phyloP scores from a whole-genome alignment of 1,140 invertebrate species.

The Solenopsis invicta region DNA sequence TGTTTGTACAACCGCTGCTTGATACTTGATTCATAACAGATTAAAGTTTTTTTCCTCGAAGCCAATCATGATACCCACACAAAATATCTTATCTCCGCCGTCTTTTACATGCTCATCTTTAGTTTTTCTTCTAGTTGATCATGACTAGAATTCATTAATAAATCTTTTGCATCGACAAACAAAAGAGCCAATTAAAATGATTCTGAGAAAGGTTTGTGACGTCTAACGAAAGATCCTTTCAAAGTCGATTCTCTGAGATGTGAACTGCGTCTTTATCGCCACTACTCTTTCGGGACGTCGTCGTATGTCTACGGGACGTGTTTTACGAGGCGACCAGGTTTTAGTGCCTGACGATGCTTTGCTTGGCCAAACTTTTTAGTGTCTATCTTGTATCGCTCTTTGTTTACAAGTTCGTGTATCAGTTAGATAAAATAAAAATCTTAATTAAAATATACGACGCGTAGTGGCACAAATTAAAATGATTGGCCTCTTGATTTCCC shows the following conservation, averaged over 20 bases:
- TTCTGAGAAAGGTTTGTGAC: not conserved
- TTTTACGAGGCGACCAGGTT: slow-evolving; percentile 71
- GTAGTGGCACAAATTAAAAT: not conserved
- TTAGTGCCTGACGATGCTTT: slow-evolving; percentile 67
- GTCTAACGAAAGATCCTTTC: slow-evolving; percentile 48
- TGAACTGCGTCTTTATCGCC: slow-evolving; percentile 60
- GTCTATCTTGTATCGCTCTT: slow-evolving; percentile 44
- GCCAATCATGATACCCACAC: no score
- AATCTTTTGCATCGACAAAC: slow-evolving; percentile 28
- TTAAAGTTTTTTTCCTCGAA: not conserved
- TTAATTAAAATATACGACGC: slow-evolving; percentile 12
- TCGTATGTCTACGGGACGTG: slow-evolving; percentile 50
- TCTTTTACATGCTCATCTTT: not conserved
- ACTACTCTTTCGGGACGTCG: slow-evolving; percentile 62
- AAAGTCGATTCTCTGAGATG: slow-evolving; percentile 46
- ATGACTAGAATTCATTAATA: slow-evolving; percentile 33
- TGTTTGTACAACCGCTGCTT: not conserved
- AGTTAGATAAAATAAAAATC: slow-evolving; percentile 6
- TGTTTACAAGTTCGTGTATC: slow-evolving; percentile 53
- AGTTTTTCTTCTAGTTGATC: slow-evolving; percentile 7
- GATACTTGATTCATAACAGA: no score
- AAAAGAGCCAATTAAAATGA: slow-evolving; percentile 56
- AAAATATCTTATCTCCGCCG: not conserved
- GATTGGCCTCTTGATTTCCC: not conserved
- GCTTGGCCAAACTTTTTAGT: slow-evolving; percentile 63